phyloP scores from a whole-genome alignment of 2,888 invertebrate species.

The Cheiracanthium punctorium region DNA sequence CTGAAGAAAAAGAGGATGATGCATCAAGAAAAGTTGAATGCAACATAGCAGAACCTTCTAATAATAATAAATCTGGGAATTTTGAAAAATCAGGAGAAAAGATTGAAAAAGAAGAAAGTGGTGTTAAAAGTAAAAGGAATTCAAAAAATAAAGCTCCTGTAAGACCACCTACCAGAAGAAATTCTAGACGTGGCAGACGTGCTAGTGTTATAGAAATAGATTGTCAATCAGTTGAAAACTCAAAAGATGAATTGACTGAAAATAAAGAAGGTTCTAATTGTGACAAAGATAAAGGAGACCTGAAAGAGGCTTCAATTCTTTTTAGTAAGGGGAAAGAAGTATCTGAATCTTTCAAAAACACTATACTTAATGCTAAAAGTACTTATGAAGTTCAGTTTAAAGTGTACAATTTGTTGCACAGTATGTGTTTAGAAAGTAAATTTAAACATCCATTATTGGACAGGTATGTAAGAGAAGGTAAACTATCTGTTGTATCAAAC shows the following conservation, averaged over 20 bases:
- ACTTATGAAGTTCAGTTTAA: background rate
- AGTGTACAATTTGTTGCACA: constrained; percentile 4
- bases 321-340: no score
- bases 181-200: background rate
- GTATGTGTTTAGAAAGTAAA: constrained; percentile 47
- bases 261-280: background rate
- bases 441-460: constrained; percentile 21
- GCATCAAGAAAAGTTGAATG: background rate
- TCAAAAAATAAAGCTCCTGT: background rate
- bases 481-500: background rate
- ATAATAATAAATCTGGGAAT: no score
- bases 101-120: background rate
- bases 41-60: no score
- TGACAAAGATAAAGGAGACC: background rate
- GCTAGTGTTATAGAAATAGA: background rate
- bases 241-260: background rate
- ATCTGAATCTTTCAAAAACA: background rate
- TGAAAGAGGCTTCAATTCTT: no score
- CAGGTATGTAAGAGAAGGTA: background rate
- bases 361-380: background rate
- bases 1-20: background rate
- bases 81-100: no score
- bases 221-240: background rate
- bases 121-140: background rate
- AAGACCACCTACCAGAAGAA: background rate